phyloP scores from a whole-genome alignment of 2,888 invertebrate species.

The Alentia gelatinosa region DNA sequence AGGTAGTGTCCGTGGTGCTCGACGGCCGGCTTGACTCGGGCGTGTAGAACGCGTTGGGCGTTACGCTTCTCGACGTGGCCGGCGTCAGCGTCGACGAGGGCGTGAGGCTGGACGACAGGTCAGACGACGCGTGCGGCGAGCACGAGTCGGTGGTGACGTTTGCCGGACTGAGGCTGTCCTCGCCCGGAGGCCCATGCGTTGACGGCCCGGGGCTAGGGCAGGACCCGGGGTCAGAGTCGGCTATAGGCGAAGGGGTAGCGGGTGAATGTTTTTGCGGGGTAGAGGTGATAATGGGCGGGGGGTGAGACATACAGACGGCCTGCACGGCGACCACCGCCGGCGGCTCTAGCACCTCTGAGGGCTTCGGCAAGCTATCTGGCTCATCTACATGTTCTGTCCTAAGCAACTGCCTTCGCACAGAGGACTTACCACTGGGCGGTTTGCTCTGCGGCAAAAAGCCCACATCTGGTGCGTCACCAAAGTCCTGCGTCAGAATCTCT shows the following conservation, averaged over 20 bases:
- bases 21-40: slow-evolving; percentile 55
- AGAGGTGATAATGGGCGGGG: slow-evolving; percentile 4
- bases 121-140: slow-evolving; percentile 8
- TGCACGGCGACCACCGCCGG: background rate
- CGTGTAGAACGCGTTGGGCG: slow-evolving; percentile 52
- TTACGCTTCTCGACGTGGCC: slow-evolving; percentile 45
- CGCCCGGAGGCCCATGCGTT: background rate
- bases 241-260: background rate
- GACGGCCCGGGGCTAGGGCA: background rate
- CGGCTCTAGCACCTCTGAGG: background rate
- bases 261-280: slow-evolving; percentile 46
- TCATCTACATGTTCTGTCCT: background rate
- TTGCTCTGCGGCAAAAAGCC: background rate
- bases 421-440: slow-evolving; percentile 20
- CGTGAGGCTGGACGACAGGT: slow-evolving; percentile 6
- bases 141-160: background rate
- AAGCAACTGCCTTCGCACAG: background rate
- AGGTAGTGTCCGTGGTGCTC: slow-evolving; percentile 43
- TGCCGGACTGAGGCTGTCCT: background rate
- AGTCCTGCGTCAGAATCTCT: background rate
- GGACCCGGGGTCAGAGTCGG: background rate
- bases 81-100: slow-evolving; percentile 4
- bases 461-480: background rate
- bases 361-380: background rate
- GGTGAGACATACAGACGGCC: background rate